Base-by-base conservation (phyloP, 2,113 vertebrate genomes). In the Stigmatopora argus region DNA sequence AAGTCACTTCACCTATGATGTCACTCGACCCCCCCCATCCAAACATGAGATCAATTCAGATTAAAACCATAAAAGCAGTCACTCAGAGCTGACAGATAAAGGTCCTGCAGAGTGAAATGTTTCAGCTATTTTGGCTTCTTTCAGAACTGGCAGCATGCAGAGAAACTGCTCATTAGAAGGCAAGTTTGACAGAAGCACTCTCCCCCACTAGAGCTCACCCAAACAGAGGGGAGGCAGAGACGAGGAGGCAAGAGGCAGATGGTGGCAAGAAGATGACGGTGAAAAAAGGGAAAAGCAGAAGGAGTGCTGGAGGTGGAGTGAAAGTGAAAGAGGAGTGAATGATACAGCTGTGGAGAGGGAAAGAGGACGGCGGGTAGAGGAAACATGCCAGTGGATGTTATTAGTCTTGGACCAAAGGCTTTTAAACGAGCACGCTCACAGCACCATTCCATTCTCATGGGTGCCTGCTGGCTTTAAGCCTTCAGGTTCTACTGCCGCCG, bases 121-220 rank as follows among this genome's bases (percentile, higher is more conserved):
- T 78, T 71, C 83, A 65, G 78, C 80, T 84, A 86, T 86, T 85
- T 88, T 86, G 80, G 77, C 81, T 82, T 31, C 74, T 1, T 65
- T 69, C 48, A 64, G 81, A 78, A 75, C 73, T n/a, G 76, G 71
- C 67, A 74, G 80, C 84, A 80, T 65, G 51, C 78, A 68, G 82
- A 78, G 86, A 75, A 67, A 73, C 72, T 76, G 83, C 88, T 88
- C 88, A 87, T 89, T 87, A 88, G 77, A 74, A 73, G 79, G 79
- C 73, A 5, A 82, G 78, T 73, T 73, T 72, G 79, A 81, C 71
- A 77, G 79, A 80, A 74, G 57, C 71, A 45, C 65, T 59, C 70
- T 41, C 19, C 13, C 19, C n/a, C 65, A 61, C 70, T 77, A 73
- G 69, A 73, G 53, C 62, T 80, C 79, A 60, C 63, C 79, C 73